Base-by-base conservation (phyloP, 1,140 invertebrate genomes). In the Akabosia matsudoensis region DNA sequence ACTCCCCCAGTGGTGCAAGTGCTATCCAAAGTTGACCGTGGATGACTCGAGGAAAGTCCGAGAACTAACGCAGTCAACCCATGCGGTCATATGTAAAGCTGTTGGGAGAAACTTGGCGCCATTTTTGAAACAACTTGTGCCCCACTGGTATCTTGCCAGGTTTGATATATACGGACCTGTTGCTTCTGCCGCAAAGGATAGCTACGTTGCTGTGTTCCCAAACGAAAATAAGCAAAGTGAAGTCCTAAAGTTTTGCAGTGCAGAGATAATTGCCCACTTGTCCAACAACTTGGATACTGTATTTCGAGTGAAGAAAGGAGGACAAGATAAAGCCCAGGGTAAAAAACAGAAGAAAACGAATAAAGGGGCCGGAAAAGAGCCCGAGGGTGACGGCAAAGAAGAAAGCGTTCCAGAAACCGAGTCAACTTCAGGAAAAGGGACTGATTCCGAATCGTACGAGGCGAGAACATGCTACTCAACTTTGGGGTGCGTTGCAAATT, bases 81-180 rank as follows among this genome's bases (percentile, higher is more conserved):
- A 93, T 82, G 86, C 87, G 72, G 84, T 89, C 22, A 83, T 96
- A 22, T 89, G 91, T 13, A 85, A 85, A 33, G 88, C 90, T 83
- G 89, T 91, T 45, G 90, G 91, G 33, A 88, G 90, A 73, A 88
- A 90, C 82, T 86, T 96, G 70, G 94, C 93, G 2, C 90, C 91
- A 0, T 89, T 91, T 84, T 86, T 96, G 0, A 93, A 93, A 82
- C 87, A 89, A 81, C 80, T 96, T 1, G 89, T 92, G 85, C 90
- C 91, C 13, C 85, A 88, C 24, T 93, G 92, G 92, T 88, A 95
- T 78, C 87, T 91, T 2, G 90, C 91, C 24, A 91, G 93, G 82
- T 92, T 89, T 85, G 95, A 97, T 82, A 90, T 89, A 7, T 93
- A 94, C 85, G 87, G 91, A 14, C 92, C 92, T 1, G 92, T 92